A percentile compares a stretch with the other conserved stretches of the same genome.
Evolutionary conservation across 2,113 vertebrate genomes (phyloP).

Genomic region (Apteryx mantelli): DNA sequence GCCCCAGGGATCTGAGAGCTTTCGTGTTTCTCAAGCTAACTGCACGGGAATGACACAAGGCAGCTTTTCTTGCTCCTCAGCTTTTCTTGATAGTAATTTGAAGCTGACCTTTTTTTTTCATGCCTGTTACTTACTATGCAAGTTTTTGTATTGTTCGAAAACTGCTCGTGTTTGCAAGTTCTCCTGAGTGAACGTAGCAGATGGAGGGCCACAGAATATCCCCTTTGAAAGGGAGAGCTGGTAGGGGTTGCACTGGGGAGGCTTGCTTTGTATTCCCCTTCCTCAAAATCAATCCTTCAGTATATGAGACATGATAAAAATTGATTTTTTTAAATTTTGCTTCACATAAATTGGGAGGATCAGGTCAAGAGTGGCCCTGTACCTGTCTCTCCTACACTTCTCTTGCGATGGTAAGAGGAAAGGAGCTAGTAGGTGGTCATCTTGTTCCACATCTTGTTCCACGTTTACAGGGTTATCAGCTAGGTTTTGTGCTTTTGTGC

Average conservation of each 20-base stretch:
- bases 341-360: background rate
- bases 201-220: background rate
- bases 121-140: background rate
- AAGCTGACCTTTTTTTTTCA: background rate
- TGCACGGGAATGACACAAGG: background rate
- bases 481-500: background rate
- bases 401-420: background rate
- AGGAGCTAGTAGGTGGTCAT: background rate
- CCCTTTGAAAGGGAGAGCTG: background rate
- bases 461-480: background rate
- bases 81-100: background rate
- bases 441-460: background rate
- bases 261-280: background rate
- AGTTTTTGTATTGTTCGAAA: background rate
- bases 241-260: accelerated
- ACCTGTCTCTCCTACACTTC: background rate
- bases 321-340: background rate
- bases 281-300: background rate
- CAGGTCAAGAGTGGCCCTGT: background rate
- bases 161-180: background rate
- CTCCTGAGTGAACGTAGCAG: background rate
- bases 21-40: background rate
- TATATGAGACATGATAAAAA: background rate
- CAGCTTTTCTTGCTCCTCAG: constrained; percentile 18
- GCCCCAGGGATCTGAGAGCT: background rate